Conservation (phyloP, 2,888 invertebrate genomes). For the Anagyrus pseudococci region DNA sequence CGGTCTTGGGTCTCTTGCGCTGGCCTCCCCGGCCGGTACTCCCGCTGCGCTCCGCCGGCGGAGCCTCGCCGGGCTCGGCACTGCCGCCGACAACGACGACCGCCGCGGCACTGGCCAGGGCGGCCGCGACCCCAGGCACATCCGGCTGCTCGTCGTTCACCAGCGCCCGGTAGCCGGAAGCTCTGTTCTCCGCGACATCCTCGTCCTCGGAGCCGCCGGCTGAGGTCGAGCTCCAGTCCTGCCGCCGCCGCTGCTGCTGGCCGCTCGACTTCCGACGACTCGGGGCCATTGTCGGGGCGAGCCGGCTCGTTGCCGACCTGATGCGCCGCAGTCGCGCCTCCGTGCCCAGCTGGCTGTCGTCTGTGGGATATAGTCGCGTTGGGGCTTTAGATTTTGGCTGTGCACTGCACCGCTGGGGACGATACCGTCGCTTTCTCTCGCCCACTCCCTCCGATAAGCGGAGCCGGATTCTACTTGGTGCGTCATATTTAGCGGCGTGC, state of each 20-base stretch:
- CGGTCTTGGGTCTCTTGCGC: constrained; percentile 33
- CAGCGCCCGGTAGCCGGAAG: constrained; percentile 47
- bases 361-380: constrained; percentile 47
- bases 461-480: too few species aligned
- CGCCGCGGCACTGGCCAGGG: not conserved
- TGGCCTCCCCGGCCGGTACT: constrained; percentile 32
- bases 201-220: constrained; percentile 48
- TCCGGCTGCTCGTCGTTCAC: constrained; percentile 45
- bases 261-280: constrained; percentile 31
- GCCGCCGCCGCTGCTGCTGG: constrained; percentile 10
- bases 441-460: too few species aligned
- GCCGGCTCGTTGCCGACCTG: constrained; percentile 55
- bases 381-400: too few species aligned
- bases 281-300: too few species aligned
- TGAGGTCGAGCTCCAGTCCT: constrained; percentile 43
- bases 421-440: too few species aligned
- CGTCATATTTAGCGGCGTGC: too few species aligned
- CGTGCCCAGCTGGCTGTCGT: constrained; percentile 58
- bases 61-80: constrained; percentile 7
- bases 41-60: constrained; percentile 7
- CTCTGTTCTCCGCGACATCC: too few species aligned
- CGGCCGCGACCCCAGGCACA: not conserved
- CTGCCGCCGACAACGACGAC: not conserved
- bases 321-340: constrained; percentile 59
- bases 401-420: too few species aligned